Evolutionary conservation across 2,888 invertebrate species (phyloP).

Genomic region (Mayetiola destructor): DNA sequence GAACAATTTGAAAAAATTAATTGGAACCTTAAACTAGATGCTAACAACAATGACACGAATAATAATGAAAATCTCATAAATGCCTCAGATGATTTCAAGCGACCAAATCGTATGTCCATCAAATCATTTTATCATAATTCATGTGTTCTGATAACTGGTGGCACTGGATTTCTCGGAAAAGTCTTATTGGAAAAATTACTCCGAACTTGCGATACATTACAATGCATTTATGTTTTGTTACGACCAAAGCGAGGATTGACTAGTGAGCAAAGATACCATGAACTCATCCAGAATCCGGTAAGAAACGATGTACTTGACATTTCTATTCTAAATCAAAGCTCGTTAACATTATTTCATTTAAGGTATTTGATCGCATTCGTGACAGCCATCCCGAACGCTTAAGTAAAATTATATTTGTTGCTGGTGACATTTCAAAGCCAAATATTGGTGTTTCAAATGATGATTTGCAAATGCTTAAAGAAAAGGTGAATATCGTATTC

Average conservation of each 20-base stretch:
- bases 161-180: conserved; percentile 87
- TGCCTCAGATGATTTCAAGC: neutral
- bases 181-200: conserved; percentile 84
- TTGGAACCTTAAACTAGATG: neutral
- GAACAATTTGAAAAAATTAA: neutral
- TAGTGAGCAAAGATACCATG: conserved; percentile 54
- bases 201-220: conserved; percentile 65
- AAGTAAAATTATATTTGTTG: conserved; percentile 51
- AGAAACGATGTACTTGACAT: neutral
- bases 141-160: conserved; percentile 36
- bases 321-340: neutral
- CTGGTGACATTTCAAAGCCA: conserved; percentile 61
- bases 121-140: conserved; percentile 14
- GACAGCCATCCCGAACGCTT: conserved; percentile 47
- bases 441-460: conserved; percentile 53
- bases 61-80: neutral
- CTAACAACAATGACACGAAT: neutral
- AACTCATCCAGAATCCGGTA: conserved; percentile 57
- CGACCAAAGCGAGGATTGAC: conserved; percentile 55
- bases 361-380: conserved; percentile 48
- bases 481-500: conserved; percentile 70
- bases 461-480: conserved; percentile 45
- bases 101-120: neutral
- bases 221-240: conserved; percentile 66
- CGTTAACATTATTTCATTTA: neutral